phyloP scores from a whole-genome alignment of 2,888 invertebrate genomes.

The Cecidostiba fungosa region DNA sequence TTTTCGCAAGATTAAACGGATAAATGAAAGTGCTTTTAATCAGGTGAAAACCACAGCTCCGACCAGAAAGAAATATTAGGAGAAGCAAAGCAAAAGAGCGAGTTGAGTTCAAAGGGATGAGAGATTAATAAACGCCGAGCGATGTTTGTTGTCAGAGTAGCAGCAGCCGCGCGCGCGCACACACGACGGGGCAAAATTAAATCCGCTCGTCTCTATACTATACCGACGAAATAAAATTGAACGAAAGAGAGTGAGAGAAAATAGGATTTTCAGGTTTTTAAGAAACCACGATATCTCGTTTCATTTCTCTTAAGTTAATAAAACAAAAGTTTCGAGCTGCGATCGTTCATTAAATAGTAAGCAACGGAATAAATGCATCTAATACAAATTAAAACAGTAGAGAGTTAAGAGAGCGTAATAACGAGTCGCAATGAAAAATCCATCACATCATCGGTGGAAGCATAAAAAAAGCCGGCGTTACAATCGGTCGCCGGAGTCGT shows the following conservation, averaged over 20 bases:
- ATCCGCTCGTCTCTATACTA: not conserved
- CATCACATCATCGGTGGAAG: constrained; percentile 24
- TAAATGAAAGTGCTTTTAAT: constrained; percentile 26
- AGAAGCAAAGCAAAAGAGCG: not conserved
- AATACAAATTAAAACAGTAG: not conserved
- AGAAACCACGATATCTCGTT: not conserved
- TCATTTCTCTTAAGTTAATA: not conserved
- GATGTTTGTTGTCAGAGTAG: constrained; percentile 24
- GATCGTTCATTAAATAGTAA: not conserved
- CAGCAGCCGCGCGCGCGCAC: not conserved
- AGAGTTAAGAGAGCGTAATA: not conserved
- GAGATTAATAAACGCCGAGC: constrained; percentile 38
- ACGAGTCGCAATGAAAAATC: constrained; percentile 32
- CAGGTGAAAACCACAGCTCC: constrained; percentile 24
- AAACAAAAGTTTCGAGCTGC: not conserved
- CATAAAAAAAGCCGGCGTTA: constrained; percentile 23
- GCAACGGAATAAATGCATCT: not conserved
- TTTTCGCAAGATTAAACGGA: not conserved
- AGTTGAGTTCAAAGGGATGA: constrained; percentile 11
- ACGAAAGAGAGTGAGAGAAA: not conserved
- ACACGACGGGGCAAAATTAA: constrained; percentile 7
- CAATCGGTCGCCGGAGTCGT: constrained; percentile 28
- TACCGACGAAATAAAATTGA: not conserved
- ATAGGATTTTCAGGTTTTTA: not conserved
- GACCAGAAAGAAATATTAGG: constrained; percentile 37